Base-by-base conservation (phyloP, 1,140 invertebrate genomes). In the fruit fly (Drosophila melanogaster) region DNA sequence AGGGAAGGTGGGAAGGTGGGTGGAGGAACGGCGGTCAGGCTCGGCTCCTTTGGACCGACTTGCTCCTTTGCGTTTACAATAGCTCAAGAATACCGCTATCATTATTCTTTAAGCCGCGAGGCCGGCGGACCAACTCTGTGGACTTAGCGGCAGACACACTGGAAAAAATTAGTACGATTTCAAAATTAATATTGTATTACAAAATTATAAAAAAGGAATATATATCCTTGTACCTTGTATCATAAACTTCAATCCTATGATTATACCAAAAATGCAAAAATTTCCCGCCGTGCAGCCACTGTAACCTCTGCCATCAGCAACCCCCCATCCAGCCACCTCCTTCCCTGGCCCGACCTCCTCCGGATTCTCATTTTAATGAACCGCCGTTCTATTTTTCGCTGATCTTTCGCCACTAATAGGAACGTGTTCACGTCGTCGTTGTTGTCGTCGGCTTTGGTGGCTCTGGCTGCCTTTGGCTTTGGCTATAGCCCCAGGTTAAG, bases 21-120 rank as follows among this genome's bases (percentile, higher is more conserved):
- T 12, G 37, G 38, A 43, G 53, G 15, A 30, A 19, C 57, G 53
- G 57, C 72, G 59, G 57, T 46, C 57, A 41, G 66, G 59, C 49
- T 62, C 59, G 51, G 54, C 54, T 65, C 46, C 43, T 65, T 56
- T 73, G 33, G 17, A 47, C 41, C 40, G 61, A 46, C 35, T 47
- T 75, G 64, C 70, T 58, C 62, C 62, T 74, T 77, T 50, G 67
- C 72, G 65, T 89, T 73, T 83, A 90, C 85, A 86, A 91, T 91
- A 89, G 89, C 84, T 91, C 89, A 91, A 91, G 90, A 91, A 90
- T 91, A 91, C 90, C 90, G 90, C 90, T 91, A 91, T 91, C 90
- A 90, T 91, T 91, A 90, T 86, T 91, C 84, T 89, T 91, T 67
- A 89, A 84, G 77, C 86, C 81, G 64, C 67, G 43, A 53, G 60